Evolutionary conservation across 2,888 invertebrate species (phyloP), one percentile per base, ranked within the genome.

Genomic region (Caenorhabditis macrosperma): DNA sequence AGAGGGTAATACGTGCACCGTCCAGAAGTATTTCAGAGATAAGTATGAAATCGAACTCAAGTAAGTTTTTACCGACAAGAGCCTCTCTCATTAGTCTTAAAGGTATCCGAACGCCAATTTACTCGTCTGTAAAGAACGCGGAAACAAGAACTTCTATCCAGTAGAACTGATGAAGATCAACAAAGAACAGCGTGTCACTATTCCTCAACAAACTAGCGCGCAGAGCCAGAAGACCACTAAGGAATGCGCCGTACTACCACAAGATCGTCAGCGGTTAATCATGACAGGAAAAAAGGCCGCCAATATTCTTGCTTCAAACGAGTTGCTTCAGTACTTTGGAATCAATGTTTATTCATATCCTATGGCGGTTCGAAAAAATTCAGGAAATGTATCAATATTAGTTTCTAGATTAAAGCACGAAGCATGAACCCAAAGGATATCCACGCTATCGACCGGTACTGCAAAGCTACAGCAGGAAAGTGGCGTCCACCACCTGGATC

Each of bases 111-210:
- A 78, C 1, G 63, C 78, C 2, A 83, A 82, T 38, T 63, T 85
- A 12, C 50, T 83, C n/a, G 30, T 75, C n/a, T 75, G 69, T 17
- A 68, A 67, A 3, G 68, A 83, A 17, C 50, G 72, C 10, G 82
- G 79, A 41, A 66, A 72, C 0, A 12, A 60, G 5, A 80, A 78
- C 48, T 59, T 59, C 33, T 84, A 75, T 24, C 86, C 86, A 0
- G 81, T 85, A 81, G 86, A 86, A 33, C 12, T 84, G 24, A 52
- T 77, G 55, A 46, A 15, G 0, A 77, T 86, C 22, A 15, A 66
- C 17, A 77, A 77, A 15, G 78, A 78, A 38, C 87, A 87, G 52
- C 74, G 86, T 4, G 86, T 86, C 0, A 81, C 72, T 1, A 78
- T 84, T 20, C 33, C 72, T 9, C 85, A 86, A 46, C 71, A 71